phyloP scores from a whole-genome alignment of 2,113 vertebrate genomes.

The Pluvialis apricaria region DNA sequence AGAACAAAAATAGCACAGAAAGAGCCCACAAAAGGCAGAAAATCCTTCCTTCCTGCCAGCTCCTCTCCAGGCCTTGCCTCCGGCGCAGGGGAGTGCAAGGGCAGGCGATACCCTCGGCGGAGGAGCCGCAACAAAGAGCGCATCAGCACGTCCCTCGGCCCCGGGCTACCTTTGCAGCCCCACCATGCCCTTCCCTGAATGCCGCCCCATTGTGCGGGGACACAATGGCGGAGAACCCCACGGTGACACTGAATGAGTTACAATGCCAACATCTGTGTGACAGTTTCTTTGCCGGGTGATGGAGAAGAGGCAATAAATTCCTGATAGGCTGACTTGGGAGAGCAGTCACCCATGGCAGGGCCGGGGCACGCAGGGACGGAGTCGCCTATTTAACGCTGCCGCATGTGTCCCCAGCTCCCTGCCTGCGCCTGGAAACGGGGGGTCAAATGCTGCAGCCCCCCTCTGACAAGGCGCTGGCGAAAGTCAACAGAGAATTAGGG shows the following conservation, averaged over 20 bases:
- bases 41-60: conserved; percentile 63
- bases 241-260: conserved; percentile 51
- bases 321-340: conserved; percentile 21
- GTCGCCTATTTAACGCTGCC: background rate
- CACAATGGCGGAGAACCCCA: conserved; percentile 59
- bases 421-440: conserved; percentile 33
- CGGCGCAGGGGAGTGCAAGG: conserved; percentile 46
- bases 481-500: conserved; percentile 56
- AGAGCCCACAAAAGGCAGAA: conserved; percentile 63
- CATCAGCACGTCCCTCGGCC: background rate
- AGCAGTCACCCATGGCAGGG: conserved; percentile 57
- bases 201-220: conserved; percentile 20
- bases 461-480: background rate
- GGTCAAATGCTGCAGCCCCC: conserved; percentile 36
- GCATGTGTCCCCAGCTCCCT: conserved; percentile 24
- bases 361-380: background rate
- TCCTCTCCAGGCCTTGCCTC: conserved; percentile 26
- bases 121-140: conserved; percentile 31
- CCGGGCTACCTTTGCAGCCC: background rate
- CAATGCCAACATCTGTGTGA: conserved; percentile 67
- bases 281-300: conserved; percentile 31
- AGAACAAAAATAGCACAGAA: conserved; percentile 64
- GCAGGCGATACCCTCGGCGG: background rate
- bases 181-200: conserved; percentile 24
- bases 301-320: conserved; percentile 58